Evolutionary conservation across 2,888 invertebrate genomes (phyloP).

Genomic region (Apocheima hispidaria): DNA sequence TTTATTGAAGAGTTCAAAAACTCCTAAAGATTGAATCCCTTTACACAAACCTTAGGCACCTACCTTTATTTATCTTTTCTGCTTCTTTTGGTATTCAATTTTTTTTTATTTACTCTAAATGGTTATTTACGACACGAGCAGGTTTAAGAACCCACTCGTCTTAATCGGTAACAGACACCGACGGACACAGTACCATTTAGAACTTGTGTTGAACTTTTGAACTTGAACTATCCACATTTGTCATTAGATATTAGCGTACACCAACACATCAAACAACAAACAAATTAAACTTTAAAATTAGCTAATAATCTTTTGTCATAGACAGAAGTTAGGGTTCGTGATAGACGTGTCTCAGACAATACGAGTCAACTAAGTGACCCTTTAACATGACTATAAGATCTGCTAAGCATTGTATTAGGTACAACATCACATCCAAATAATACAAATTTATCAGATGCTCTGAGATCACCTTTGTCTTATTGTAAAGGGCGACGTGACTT

Average conservation of each 20-base stretch:
- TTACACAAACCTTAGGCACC: no score
- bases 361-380: conserved; percentile 8
- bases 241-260: no score
- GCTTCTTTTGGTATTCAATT: no score
- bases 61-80: no score
- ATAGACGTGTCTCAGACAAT: conserved; percentile 11
- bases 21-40: no score
- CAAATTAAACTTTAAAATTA: neutral
- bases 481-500: neutral
- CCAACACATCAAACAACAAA: no score
- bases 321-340: conserved; percentile 1
- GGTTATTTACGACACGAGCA: no score
- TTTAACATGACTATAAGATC: neutral
- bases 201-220: no score
- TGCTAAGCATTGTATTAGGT: neutral
- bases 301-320: conserved; percentile 11
- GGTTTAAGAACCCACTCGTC: no score
- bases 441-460: neutral
- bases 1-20: neutral
- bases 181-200: no score
- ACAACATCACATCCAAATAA: neutral
- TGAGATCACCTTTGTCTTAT: neutral
- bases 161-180: no score
- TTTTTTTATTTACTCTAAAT: no score
- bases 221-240: neutral